These are phyloP conservation scores for Aurelia aurita DNA, from an alignment of 30 jellyfish, hydroid and myxozoan species.

Conservation along the genomic window DNA sequence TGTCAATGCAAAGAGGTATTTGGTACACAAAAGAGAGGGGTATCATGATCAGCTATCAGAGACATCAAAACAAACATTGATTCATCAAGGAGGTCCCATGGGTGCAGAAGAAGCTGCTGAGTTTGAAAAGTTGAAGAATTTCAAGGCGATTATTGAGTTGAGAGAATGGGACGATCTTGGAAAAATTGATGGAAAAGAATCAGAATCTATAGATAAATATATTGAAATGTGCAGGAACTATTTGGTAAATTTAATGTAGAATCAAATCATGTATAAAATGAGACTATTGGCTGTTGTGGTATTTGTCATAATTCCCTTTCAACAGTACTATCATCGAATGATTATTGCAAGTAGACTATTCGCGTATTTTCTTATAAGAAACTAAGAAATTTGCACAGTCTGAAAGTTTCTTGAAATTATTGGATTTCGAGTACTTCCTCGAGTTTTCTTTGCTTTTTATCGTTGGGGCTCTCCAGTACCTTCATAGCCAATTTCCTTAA, in stretches of 20 bases:
- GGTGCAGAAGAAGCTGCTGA: conserved; percentile 59
- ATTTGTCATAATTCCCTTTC: no score
- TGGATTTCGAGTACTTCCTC: no score
- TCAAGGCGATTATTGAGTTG: conserved; percentile 52
- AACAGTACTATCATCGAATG: no score
- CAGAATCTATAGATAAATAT: conserved; percentile 52
- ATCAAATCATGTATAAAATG: no score
- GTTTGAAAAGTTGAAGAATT: conserved; percentile 63
- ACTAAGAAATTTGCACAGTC: no score
- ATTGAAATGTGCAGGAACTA: conserved; percentile 52
- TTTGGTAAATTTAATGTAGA: neutral
- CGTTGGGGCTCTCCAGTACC: no score
- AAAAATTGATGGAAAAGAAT: conserved; percentile 38
- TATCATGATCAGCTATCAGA: conserved; percentile 63
- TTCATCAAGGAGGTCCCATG: conserved; percentile 83
- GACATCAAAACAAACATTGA: conserved; percentile 66
- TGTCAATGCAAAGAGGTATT: conserved; percentile 72
- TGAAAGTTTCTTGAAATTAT: no score
- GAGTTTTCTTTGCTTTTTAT: no score
- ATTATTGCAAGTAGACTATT: no score
- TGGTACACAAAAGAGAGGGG: conserved; percentile 39
- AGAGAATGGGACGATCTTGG: conserved; percentile 85
- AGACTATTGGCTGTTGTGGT: no score
- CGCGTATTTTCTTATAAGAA: no score
- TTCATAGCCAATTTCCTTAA: no score